Conservation (phyloP, 1,140 invertebrate species). For the Apis cerana region DNA sequence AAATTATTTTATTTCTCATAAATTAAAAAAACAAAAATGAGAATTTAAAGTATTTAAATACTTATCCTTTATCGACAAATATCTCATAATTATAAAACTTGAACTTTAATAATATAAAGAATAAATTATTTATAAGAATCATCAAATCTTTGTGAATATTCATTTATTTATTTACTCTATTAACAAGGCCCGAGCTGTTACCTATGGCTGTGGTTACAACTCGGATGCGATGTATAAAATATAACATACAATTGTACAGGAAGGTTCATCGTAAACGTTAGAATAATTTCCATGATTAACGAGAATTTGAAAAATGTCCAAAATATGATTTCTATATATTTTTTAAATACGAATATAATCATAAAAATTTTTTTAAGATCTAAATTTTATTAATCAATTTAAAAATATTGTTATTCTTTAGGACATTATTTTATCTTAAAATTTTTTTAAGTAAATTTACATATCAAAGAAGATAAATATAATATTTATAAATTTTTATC, state of each 20-base stretch:
- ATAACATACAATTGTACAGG: slow-evolving; percentile 60
- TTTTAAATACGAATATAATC: not conserved
- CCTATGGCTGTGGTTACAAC: slow-evolving; percentile 74
- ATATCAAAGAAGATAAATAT: not conserved
- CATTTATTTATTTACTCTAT: slow-evolving; percentile 35
- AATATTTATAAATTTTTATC: not conserved
- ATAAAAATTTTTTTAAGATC: not conserved
- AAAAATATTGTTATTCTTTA: no score
- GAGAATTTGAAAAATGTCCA: slow-evolving; percentile 14
- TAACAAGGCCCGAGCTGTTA: slow-evolving; percentile 75
- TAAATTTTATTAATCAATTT: not conserved
- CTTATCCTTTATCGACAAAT: no score
- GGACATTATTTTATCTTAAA: not conserved
- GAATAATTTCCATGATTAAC: slow-evolving; percentile 1
- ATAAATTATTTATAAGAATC: not conserved
- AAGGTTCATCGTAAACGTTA: slow-evolving; percentile 19
- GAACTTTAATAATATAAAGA: no score
- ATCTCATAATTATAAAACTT: no score
- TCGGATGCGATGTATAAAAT: slow-evolving; percentile 77
- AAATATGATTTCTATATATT: not conserved
- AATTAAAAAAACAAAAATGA: no score
- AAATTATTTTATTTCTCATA: no score
- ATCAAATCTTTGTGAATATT: slow-evolving; percentile 31
- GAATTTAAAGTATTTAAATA: no score
- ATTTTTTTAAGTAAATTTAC: not conserved